Conservation (phyloP, 2,797 vertebrate species). For the Hemitrygon akajei region DNA sequence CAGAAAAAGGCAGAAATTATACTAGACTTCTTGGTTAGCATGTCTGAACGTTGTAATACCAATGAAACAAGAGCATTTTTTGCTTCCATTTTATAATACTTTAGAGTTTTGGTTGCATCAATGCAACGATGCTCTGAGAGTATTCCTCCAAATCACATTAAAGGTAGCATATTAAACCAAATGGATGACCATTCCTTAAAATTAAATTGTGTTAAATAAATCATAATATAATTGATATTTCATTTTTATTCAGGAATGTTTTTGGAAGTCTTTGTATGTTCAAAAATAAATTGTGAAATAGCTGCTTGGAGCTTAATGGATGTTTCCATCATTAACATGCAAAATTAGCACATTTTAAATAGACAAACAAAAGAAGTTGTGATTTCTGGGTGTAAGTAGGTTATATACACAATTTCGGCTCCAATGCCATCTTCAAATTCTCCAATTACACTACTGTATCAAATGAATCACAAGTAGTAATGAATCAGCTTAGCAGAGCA, state of each 20-base stretch:
- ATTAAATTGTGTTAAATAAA: neutral
- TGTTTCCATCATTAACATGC: neutral
- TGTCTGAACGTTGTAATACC: neutral
- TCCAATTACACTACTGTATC: no score
- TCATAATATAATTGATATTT: neutral
- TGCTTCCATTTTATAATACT: neutral
- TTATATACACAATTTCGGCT: neutral
- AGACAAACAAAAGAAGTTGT: neutral
- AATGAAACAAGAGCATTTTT: neutral
- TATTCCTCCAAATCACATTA: neutral
- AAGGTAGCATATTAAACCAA: neutral
- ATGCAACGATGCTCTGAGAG: neutral
- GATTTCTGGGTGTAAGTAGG: neutral
- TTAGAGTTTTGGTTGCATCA: neutral
- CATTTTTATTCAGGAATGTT: neutral
- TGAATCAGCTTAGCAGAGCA: no score
- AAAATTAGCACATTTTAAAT: neutral
- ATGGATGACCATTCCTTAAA: neutral
- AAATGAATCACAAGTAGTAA: no score
- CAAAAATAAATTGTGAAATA: neutral
- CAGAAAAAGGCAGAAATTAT: neutral
- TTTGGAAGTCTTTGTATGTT: neutral
- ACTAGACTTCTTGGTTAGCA: neutral
- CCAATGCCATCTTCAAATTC: no score
- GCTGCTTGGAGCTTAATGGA: neutral